Evolutionary conservation across 1,140 invertebrate species (phyloP), one percentile per base, ranked within the genome.

Genomic region (Cyclina sinensis): DNA sequence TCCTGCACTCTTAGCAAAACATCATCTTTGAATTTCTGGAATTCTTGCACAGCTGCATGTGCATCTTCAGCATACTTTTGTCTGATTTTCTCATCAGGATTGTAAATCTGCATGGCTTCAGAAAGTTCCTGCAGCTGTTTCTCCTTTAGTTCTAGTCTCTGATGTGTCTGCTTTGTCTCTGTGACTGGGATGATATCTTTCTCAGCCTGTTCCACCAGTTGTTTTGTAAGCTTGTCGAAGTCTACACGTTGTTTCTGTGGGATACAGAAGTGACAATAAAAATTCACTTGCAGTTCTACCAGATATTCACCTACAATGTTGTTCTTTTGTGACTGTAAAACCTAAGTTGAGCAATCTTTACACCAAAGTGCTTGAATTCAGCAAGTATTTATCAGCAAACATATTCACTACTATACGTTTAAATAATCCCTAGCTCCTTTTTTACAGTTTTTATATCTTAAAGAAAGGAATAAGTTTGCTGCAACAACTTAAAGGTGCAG

Each of bases 121-220:
- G 93, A 92, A 18, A 95, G 85, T 54, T 95, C 94, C 21, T 90
- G 88, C 4, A 94, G 91, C 81, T 95, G 94, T 86, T 93, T 93
- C 59, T 94, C 94, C 57, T 94, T 95, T 24, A 95, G 91, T 27
- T 92, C 82, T 0, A 95, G 92, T 16, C 92, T 82, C 5, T 88
- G 90, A 65, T 94, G 82, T 0, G 91, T 95, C 62, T 94, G 91
- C 32, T 92, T 70, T 12, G 93, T 91, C 51, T 95, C 93, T 48
- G 92, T 87, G 43, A 92, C 89, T 39, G 92, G 91, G 3, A 81
- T 83, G 0, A 91, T 90, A 46, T 95, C 92, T 62, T 92, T 91
- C 59, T 94, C 91, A 21, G 92, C 93, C 73, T 92, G 90, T 37
- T 86, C 68, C 16, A 93, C 59, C 59, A 95, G 65, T 48, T 92